Evolutionary conservation across 2,888 invertebrate genomes (phyloP), one percentile per base, ranked within the genome.

Genomic region (Diarsia brunnea): DNA sequence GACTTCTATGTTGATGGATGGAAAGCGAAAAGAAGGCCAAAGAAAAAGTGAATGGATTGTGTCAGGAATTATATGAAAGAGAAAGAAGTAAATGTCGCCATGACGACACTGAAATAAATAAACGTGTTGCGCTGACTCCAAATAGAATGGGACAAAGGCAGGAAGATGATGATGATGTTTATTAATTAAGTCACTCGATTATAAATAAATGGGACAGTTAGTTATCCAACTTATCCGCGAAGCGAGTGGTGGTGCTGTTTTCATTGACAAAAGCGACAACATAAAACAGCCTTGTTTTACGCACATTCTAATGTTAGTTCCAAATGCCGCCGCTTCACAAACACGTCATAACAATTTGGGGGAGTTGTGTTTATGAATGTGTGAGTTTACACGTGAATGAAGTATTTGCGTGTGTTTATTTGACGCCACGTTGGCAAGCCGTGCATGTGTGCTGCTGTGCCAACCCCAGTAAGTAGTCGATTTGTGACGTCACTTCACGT

Each of bases 401-500:
- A n/a, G n/a, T n/a, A n/a, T n/a, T 16, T 4, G 11, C 27, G n/a
- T 31, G 7, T 65, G 14, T n/a, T 27, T n/a, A 66, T 67, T 67
- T 53, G 51, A 21, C 51, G 21, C 53, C n/a, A 45, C 27, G 51
- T 38, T 14, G 1, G 14, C 12, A 27, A 43, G 10, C 4, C 11
- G 51, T 61, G 43, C 19, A 63, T 51, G 61, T 61, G 51, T 51
- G 27, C 61, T 49, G n/a, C 4, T 71, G 71, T 72, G 63, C 43
- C 19, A 19, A 53, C 7, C 31, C 45, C 2, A 63, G 49, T n/a
- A 16, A n/a, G n/a, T 31, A 38, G 21, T 73, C 53, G 73, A 53
- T 63, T 31, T 31, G 63, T 74, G 73, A 73, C 74, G 64, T 58
- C 55, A 74, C n/a, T 10, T 11, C 47, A 58, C 72, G 55, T 58